A percentile compares a stretch with the other conserved stretches of the same genome.
Evolutionary conservation across 2,888 invertebrate species (phyloP).

Genomic region (Scaptomyza cyrtandrae): DNA sequence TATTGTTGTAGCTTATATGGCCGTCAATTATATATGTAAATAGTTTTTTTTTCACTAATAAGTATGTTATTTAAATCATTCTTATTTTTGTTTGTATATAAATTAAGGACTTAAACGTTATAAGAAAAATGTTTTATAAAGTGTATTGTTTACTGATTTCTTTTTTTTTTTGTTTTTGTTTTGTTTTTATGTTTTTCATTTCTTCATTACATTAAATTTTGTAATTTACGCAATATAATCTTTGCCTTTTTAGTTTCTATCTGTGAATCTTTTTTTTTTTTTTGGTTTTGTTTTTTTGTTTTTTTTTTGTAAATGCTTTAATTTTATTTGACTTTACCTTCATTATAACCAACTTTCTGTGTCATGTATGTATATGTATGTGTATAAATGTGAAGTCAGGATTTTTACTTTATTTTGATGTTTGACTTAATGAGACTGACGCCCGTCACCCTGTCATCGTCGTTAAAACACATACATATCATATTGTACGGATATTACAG

Average conservation of each 20-base stretch:
- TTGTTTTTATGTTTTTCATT: conserved; percentile 35
- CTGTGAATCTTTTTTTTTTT: conserved; percentile 60
- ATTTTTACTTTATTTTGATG: conserved; percentile 30
- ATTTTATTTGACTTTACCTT: conserved; percentile 73
- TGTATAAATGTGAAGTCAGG: conserved; percentile 34
- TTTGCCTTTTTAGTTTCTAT: conserved; percentile 50
- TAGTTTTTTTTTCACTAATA: conserved; percentile 72
- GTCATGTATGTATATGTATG: conserved; percentile 4
- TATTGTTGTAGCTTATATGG: conserved; percentile 83
- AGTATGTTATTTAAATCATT: conserved; percentile 76
- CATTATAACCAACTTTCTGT: conserved; percentile 59
- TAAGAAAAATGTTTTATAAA: conserved; percentile 83
- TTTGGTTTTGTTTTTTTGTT: conserved; percentile 62
- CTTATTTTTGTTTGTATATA: conserved; percentile 82
- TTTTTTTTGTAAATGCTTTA: conserved; percentile 80
- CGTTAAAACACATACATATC: conserved; percentile 19
- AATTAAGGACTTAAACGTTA: conserved; percentile 84
- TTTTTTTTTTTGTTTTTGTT: conserved; percentile 15
- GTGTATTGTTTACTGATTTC: conserved; percentile 66
- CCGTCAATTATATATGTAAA: conserved; percentile 81
- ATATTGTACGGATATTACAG: conserved; percentile 35
- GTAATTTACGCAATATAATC: conserved; percentile 59
- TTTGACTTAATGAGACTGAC: conserved; percentile 36
- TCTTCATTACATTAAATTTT: conserved; percentile 54
- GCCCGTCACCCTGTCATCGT: conserved; percentile 12